These are phyloP conservation scores for Erpornis zantholeuca DNA, from an alignment of 2,113 vertebrate species.

Conservation along the genomic window DNA sequence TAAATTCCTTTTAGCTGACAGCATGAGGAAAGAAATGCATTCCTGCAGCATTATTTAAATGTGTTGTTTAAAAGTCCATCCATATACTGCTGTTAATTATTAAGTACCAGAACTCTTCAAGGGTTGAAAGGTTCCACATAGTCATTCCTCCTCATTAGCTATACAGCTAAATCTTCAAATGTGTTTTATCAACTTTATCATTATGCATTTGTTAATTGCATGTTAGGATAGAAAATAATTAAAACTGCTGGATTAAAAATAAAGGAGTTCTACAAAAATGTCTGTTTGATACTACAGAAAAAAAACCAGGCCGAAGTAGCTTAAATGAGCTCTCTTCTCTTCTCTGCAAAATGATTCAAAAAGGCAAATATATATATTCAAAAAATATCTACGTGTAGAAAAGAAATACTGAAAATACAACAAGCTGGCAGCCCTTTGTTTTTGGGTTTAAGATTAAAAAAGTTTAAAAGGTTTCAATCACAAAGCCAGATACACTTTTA, in stretches of 20 bases:
- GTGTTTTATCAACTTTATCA: constrained; percentile 64
- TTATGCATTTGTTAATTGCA: constrained; percentile 67
- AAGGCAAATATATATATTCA: background rate
- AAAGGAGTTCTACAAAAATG: constrained; percentile 38
- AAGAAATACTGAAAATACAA: background rate
- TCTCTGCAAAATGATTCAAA: background rate
- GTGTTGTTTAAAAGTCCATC: constrained; percentile 20
- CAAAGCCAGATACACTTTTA: background rate
- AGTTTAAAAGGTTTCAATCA: background rate
- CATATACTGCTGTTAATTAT: constrained; percentile 37
- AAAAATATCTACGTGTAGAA: background rate
- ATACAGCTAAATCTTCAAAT: constrained; percentile 63
- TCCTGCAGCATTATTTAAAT: constrained; percentile 34
- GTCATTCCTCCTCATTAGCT: constrained; percentile 58
- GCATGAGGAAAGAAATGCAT: background rate
- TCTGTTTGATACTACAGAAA: background rate
- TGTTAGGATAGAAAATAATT: constrained; percentile 59
- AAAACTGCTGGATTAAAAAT: constrained; percentile 56
- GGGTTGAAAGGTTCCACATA: constrained; percentile 54
- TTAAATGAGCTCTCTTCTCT: background rate
- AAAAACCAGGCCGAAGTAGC: background rate
- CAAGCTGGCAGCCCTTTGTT: background rate
- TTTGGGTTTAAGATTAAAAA: background rate
- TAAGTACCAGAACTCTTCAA: constrained; percentile 56
- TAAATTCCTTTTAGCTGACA: constrained; percentile 13